Percentiles rank a stretch among this genome's conserved stretches.
phyloP scores from a whole-genome alignment of 2,113 vertebrate species.

The Pomatostomus ruficeps region DNA sequence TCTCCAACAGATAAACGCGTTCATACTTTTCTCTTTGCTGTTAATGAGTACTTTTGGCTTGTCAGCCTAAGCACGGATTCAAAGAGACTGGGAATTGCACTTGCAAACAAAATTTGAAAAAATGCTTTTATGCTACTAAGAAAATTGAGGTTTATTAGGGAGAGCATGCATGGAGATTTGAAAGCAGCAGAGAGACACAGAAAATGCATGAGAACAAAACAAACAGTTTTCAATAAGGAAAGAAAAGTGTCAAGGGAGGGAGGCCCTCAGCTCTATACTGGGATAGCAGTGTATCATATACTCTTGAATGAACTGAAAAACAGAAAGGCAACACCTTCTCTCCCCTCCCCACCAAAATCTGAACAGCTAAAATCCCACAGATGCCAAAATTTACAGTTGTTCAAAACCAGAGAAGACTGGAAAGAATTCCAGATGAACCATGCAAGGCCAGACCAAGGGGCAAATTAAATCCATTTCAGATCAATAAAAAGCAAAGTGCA shows the following conservation, averaged over 20 bases:
- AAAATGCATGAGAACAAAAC: not conserved
- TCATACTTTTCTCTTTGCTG: not conserved
- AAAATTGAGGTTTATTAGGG: not conserved
- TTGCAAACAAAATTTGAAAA: not conserved
- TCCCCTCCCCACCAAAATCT: not conserved
- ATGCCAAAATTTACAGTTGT: not conserved
- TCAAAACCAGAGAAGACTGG: not conserved
- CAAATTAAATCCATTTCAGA: conserved; percentile 31
- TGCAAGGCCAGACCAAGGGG: not conserved
- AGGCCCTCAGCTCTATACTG: not conserved
- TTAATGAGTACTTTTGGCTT: not conserved
- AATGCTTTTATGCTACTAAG: not conserved
- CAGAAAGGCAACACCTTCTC: not conserved
- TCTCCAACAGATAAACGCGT: not conserved
- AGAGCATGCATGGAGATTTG: not conserved
- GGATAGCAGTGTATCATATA: not conserved
- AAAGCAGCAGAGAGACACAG: not conserved
- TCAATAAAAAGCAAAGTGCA: conserved; percentile 30
- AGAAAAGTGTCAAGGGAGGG: not conserved
- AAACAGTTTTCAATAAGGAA: not conserved
- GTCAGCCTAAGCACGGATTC: not conserved
- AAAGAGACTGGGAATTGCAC: not conserved
- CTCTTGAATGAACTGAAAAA: not conserved
- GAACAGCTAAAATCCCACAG: not conserved
- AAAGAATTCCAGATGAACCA: conserved; percentile 10